Base-by-base conservation (phyloP, 2,113 vertebrate species). In the Blennius ocellaris region DNA sequence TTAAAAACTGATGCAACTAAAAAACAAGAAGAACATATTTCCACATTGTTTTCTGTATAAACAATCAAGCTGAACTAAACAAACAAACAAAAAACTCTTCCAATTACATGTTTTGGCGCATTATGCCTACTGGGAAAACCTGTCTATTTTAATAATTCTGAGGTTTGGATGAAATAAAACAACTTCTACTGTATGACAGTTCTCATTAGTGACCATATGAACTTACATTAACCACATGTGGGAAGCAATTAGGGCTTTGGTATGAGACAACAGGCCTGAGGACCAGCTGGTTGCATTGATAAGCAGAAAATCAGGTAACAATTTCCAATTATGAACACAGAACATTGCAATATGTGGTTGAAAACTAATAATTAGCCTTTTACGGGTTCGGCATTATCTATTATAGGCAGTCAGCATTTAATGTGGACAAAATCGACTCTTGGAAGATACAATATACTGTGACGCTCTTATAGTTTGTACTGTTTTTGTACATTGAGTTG, bases 191-290 rank as follows among this genome's bases (percentile, higher is more conserved):
- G 87, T 92, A 93, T 94, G 94, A 96, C 94, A 95, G 94, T 95
- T 95, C 92, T 95, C 95, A 96, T 96, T 97, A 96, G 94, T 95
- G 95, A 96, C 94, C 95, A 95, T 94, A 93, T 96, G 95, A 96
- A 96, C 94, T 95, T 94, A 73, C 94, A 94, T 95, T 94, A 96
- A 92, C 85, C 93, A 94, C 93, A 95, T 0, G 85, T 94, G 92
- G 93, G 92, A 95, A 92, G 93, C 93, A 96, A 96, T 96, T 96
- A 96, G 94, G 92, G 89, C 57, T 71, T 90, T 73, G 36, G 93
- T 95, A 95, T 94, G 91, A 87, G 86, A 81, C 88, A 92, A 95
- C 94, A 90, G 92, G 89, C 73, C 82, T 73, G 56, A 76, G 87
- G 93, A 94, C 92, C 95, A 95, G 93, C 95, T 97, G 95, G 89